These are phyloP conservation scores for Spilarctia lutea DNA, from an alignment of 2,888 invertebrate genomes.

Conservation along the genomic window DNA sequence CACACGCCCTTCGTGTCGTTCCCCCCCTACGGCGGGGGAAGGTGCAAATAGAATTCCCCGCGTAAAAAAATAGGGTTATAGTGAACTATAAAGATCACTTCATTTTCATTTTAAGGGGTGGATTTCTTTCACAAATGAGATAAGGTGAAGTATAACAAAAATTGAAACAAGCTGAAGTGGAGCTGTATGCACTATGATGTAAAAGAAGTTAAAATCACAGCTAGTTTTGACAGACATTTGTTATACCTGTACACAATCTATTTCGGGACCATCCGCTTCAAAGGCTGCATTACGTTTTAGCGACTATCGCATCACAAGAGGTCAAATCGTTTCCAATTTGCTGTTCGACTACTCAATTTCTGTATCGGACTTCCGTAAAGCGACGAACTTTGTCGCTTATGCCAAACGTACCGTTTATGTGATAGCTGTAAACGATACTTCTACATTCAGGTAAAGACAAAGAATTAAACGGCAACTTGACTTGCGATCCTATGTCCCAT, in stretches of 20 bases:
- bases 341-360: background rate
- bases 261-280: background rate
- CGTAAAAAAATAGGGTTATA: no score
- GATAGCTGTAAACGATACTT: background rate
- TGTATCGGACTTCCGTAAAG: background rate
- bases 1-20: no score
- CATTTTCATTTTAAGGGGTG: no score
- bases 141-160: no score
- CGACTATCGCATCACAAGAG: background rate
- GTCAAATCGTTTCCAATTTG: background rate
- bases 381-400: background rate
- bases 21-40: no score
- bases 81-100: no score
- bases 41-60: no score
- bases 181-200: background rate
- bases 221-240: background rate
- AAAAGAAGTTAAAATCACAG: background rate
- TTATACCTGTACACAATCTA: background rate
- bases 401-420: background rate
- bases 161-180: background rate
- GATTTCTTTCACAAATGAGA: no score
- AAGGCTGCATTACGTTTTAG: background rate
- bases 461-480: no score
- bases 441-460: no score
- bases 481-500: no score